Base-by-base conservation (phyloP, 2,113 vertebrate species). In the Thryonomys swinderianus region DNA sequence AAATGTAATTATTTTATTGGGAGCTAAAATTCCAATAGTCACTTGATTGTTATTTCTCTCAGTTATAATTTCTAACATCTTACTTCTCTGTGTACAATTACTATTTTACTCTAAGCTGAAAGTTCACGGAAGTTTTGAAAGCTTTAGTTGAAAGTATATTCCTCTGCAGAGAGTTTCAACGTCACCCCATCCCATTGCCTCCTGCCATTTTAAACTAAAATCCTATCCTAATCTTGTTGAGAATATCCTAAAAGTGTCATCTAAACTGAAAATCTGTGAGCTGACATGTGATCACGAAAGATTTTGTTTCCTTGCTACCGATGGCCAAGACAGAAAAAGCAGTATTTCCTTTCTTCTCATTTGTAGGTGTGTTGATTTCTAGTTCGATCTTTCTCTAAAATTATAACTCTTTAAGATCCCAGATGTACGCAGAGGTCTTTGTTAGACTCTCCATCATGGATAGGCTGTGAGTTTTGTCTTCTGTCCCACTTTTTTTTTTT, bases 231-330 rank as follows among this genome's bases (percentile, higher is more conserved):
- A 20, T 7, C 17, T 69, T 78, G 40, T 83, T 74, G 20, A 76
- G 57, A 94, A 71, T 91, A 89, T 90, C 88, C 37, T 69, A 25
- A 55, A 64, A 92, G 37, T 95, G 7, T 78, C 34, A 78, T 61
- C 42, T 91, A 25, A 53, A 1, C 40, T 94, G 45, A 85, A 93
- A 45, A 48, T 48, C 62, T 48, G 1, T 37, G 74, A n/a, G 32
- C 37, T 90, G 48, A 84, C 82, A 11, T 61, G 11, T 66, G 18
- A 32, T 67, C 92, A 62, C 9, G 23, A 59, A 45, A 57, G 2
- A 13, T 64, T 91, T 90, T 91, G 37, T 87, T 84, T 87, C 57
- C 9, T 10, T 42, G 66, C n/a, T 90, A 80, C 11, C 23, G 18
- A 57, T 74, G 20, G 20, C 51, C 48, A 90, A 86, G 9, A 21